Conservation (phyloP, 2,113 vertebrate species). For the chimpanzee (Pan troglodytes) region DNA sequence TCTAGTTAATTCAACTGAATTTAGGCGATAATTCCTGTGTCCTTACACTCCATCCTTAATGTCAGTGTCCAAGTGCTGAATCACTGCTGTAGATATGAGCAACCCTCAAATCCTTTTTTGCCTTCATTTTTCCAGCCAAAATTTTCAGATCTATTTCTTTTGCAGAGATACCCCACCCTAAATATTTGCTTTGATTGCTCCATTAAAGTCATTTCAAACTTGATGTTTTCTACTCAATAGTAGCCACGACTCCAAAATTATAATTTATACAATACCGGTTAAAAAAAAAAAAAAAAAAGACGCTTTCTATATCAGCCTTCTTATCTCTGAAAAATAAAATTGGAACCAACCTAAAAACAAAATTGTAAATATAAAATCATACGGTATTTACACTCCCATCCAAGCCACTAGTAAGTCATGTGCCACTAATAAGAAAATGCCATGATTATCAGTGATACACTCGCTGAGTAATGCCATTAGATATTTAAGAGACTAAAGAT, state of each 20-base stretch:
- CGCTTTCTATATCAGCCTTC: neutral
- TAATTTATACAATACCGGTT: neutral
- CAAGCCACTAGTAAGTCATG: neutral
- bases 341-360: neutral
- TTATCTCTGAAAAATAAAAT: neutral
- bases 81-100: neutral
- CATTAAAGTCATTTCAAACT: neutral
- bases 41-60: neutral
- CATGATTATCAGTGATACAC: accelerated
- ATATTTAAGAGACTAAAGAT: neutral
- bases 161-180: neutral
- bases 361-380: neutral
- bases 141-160: neutral
- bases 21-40: neutral
- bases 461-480: neutral
- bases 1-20: neutral
- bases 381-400: neutral
- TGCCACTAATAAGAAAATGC: neutral
- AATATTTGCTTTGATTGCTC: neutral
- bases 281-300: neutral
- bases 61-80: neutral
- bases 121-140: neutral
- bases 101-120: neutral
- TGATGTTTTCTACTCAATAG: neutral
- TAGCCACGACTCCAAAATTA: neutral